Evolutionary conservation across 2,888 invertebrate species (phyloP), one percentile per base, ranked within the genome.

Genomic region (Tiliacea citrago): DNA sequence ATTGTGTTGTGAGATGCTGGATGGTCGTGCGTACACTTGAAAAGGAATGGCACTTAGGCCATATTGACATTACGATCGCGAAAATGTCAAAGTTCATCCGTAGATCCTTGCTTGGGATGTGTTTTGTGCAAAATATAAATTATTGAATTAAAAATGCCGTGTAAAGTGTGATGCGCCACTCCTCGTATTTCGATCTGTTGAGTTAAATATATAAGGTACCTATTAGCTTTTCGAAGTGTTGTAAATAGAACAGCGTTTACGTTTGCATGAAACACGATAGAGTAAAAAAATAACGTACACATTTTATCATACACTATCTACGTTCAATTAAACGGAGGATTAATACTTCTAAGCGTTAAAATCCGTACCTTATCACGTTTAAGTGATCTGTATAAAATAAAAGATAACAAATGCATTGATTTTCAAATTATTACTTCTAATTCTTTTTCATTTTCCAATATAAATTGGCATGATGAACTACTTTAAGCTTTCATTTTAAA

Each of bases 21-120:
- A 75, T 72, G 69, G 61, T 68, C 42, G 78, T 73, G 70, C 77
- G 75, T 70, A 82, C 75, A 87, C 86, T 82, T 90, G 88, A 88
- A 94, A 94, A 90, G 93, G 92, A 94, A 93, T 91, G 92, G 90
- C 86, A 80, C 86, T 83, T 93, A 90, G 71, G 91, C 89, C 90
- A 81, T 95, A 94, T 89, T 92, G 91, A 89, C 89, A 90, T 90
- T 91, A 92, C 79, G 84, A 66, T 81, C 80, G 84, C 79, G 88
- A 91, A 94, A 96, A 96, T 96, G 96, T 96, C 96, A 96, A 95
- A 96, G 96, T 96, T 96, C 96, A 95, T 88, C 87, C 84, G 89
- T 86, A 79, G 82, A 75, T 74, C 75, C 67, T 68, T 76, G 72
- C 71, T 73, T 80, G 77, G 83, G 83, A 84, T 85, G 86, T 86